Evolutionary conservation across 2,888 invertebrate genomes (phyloP).

Genomic region (Dinocampus coccinellae): DNA sequence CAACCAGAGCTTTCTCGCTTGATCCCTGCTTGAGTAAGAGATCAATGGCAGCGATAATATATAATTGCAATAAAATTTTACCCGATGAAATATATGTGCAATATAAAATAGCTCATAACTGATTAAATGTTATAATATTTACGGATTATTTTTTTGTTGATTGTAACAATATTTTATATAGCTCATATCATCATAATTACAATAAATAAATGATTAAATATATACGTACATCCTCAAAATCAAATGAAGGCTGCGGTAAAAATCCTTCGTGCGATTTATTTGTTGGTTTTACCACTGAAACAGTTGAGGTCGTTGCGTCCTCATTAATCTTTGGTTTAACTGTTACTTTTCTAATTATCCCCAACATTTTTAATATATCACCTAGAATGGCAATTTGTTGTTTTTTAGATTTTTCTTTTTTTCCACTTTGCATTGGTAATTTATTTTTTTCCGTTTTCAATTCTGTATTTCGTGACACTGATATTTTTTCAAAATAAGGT

Average conservation of each 20-base stretch:
- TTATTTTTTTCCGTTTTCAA: slow-evolving; percentile 1
- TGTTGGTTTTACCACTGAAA: slow-evolving; percentile 32
- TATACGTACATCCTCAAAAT: slow-evolving; percentile 42
- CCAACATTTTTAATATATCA: slow-evolving; percentile 49
- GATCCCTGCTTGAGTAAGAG: slow-evolving; percentile 47
- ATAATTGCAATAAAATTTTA: background rate
- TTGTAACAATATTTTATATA: background rate
- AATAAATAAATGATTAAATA: too few relatives aligned
- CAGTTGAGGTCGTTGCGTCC: slow-evolving; percentile 32
- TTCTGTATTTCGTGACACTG: background rate
- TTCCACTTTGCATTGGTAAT: slow-evolving; percentile 6
- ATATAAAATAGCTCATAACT: background rate
- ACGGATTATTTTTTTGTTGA: too few relatives aligned
- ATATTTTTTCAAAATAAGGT: slow-evolving; percentile 52
- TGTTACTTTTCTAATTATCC: slow-evolving; percentile 37
- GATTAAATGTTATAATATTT: background rate
- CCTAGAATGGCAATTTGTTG: slow-evolving; percentile 43
- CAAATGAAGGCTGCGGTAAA: slow-evolving; percentile 29
- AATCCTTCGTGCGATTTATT: slow-evolving; percentile 6
- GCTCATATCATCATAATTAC: too few relatives aligned
- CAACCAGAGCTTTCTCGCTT: slow-evolving; percentile 41
- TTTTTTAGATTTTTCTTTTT: slow-evolving; percentile 37
- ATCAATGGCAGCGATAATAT: slow-evolving; percentile 38
- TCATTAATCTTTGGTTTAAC: slow-evolving; percentile 27
- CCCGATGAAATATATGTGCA: background rate